Percentiles rank a stretch among this genome's conserved stretches.
Evolutionary conservation across 1,140 invertebrate species (phyloP).

Genomic region (Hylaeus volcanicus): DNA sequence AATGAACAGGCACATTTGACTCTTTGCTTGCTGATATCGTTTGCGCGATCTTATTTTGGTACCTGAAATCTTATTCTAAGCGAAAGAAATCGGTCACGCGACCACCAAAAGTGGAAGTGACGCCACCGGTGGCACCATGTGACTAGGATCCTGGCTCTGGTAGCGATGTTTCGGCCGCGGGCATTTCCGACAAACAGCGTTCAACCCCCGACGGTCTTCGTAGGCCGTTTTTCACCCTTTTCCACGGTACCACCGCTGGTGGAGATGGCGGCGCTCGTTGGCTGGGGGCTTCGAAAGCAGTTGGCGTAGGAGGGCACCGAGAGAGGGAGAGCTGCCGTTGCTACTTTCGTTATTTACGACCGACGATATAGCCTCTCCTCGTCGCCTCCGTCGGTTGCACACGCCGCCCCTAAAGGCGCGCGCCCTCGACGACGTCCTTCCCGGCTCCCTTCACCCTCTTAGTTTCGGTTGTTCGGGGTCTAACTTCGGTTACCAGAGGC

Average conservation of each 20-base stretch:
- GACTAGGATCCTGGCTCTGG: neutral
- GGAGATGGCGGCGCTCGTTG: constrained; percentile 43
- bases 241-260: constrained; percentile 37
- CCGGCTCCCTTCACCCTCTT: constrained; percentile 19
- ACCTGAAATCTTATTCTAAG: neutral
- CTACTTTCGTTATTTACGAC: constrained; percentile 74
- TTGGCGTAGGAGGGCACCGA: constrained; percentile 28
- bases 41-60: no score
- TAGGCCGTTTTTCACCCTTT: constrained; percentile 68
- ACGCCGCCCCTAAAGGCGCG: constrained; percentile 40
- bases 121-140: constrained; percentile 18
- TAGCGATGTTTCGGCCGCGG: constrained; percentile 31
- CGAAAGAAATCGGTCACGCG: constrained; percentile 24
- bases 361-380: constrained; percentile 66
- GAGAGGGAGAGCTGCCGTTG: constrained; percentile 67
- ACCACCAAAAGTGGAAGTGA: constrained; percentile 13
- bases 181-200: constrained; percentile 45
- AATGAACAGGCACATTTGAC: no score
- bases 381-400: constrained; percentile 54
- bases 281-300: constrained; percentile 37
- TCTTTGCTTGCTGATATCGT: no score
- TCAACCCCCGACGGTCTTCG: constrained; percentile 19
- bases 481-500: constrained; percentile 57
- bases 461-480: constrained; percentile 50
- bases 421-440: neutral